These are phyloP conservation scores for Cataglyphis rosenhaueri DNA, from an alignment of 2,888 invertebrate species.

Conservation along the genomic window DNA sequence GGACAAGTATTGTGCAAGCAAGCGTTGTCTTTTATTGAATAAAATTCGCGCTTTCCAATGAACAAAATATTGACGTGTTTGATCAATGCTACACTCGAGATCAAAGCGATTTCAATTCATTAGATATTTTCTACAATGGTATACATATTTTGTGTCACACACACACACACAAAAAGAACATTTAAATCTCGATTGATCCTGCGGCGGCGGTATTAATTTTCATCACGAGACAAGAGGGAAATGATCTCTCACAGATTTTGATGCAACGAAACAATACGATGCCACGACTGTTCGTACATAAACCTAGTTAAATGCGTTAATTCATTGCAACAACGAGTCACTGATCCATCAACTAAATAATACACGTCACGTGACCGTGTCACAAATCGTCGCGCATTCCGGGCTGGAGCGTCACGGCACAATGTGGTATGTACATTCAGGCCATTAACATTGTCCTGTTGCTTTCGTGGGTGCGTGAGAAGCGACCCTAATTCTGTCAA, in stretches of 20 bases:
- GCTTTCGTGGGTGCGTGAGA: conserved; percentile 67
- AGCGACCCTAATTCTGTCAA: conserved; percentile 73
- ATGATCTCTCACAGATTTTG: neutral
- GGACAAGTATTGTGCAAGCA: conserved; percentile 10
- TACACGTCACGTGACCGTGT: conserved; percentile 62
- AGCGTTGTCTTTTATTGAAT: conserved; percentile 19
- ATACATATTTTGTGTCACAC: neutral
- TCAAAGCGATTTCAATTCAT: conserved; percentile 35
- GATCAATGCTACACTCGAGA: conserved; percentile 32
- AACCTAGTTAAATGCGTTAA: conserved; percentile 27
- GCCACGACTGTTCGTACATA: neutral
- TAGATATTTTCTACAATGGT: neutral
- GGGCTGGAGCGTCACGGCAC: conserved; percentile 56
- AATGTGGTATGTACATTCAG: conserved; percentile 62
- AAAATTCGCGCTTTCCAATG: conserved; percentile 29
- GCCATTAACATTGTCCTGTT: conserved; percentile 73
- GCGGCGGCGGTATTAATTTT: neutral
- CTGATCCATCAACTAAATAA: conserved; percentile 54
- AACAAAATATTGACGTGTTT: conserved; percentile 29
- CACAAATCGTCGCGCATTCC: conserved; percentile 56
- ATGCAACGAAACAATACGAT: neutral
- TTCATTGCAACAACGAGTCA: conserved; percentile 22
- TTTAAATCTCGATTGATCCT: neutral
- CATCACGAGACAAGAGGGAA: neutral
- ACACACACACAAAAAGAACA: neutral